A percentile compares a stretch with the other conserved stretches of the same genome.
Evolutionary conservation across 2,113 vertebrate species (phyloP).

Genomic region (Neotoma lepida): DNA sequence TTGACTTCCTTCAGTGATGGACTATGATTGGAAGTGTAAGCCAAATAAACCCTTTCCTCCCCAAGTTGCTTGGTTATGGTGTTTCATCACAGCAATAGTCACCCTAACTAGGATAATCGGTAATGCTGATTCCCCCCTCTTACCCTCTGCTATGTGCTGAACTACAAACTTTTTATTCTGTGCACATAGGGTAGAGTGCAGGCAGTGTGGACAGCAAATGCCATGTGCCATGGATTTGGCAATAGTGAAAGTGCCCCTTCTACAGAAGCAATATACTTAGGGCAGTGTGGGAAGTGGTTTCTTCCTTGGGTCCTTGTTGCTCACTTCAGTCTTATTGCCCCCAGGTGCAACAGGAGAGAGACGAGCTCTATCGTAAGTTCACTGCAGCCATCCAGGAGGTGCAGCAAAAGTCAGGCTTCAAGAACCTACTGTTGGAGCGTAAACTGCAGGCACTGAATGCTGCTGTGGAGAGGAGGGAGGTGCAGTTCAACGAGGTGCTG

Average conservation of each 20-base stretch:
- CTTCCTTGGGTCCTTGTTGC: neutral
- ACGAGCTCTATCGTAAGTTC: constrained; percentile 89
- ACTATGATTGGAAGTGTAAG: neutral
- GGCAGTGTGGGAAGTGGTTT: neutral
- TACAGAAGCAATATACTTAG: too few species aligned
- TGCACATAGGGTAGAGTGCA: neutral
- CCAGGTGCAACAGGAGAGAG: constrained; percentile 92
- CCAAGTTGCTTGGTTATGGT: neutral
- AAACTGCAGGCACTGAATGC: constrained; percentile 85
- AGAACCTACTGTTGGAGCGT: constrained; percentile 88
- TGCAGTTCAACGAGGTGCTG: constrained; percentile 88
- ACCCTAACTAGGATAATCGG: neutral
- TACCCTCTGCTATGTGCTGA: neutral
- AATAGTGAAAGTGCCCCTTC: too few species aligned
- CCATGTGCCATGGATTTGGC: neutral
- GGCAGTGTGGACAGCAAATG: neutral
- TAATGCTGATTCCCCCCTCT: neutral
- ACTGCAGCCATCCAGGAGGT: constrained; percentile 86
- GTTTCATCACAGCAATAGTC: neutral
- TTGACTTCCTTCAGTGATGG: neutral
- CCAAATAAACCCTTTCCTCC: neutral
- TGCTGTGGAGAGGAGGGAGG: constrained; percentile 89
- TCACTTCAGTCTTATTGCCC: accelerated
- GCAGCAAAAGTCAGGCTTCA: constrained; percentile 89
- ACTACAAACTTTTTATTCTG: too few species aligned